Percentiles rank a stretch among this genome's conserved stretches.
Conservation (phyloP, 2,113 vertebrate genomes). For the Proteles cristata region DNA sequence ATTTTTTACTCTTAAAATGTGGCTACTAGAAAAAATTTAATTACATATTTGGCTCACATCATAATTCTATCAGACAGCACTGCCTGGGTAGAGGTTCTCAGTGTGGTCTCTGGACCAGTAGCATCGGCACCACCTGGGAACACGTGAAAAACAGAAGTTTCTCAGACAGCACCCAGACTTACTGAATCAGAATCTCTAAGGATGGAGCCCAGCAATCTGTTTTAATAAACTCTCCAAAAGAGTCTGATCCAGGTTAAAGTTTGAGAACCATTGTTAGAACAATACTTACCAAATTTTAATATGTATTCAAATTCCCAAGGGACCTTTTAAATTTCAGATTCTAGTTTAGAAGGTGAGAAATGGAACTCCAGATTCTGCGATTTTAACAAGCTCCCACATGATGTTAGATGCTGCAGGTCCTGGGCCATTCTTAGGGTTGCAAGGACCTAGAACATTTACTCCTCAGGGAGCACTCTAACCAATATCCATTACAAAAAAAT, state of each 20-base stretch:
- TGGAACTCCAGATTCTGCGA: neutral
- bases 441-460: neutral
- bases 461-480: neutral
- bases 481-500: neutral
- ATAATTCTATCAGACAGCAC: neutral
- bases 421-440: neutral
- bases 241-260: neutral
- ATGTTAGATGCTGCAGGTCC: neutral
- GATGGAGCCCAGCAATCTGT: neutral
- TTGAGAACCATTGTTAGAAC: neutral
- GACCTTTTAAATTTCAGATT: constrained; percentile 39
- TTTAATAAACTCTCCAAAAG: neutral
- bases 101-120: neutral
- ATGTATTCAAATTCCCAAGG: neutral
- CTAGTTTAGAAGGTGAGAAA: neutral
- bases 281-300: neutral
- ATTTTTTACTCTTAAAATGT: neutral
- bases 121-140: neutral
- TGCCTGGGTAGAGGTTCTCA: neutral
- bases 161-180: neutral
- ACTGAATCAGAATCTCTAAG: neutral
- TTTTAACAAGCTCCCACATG: neutral
- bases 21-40: neutral
- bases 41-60: neutral
- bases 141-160: neutral